Base-by-base conservation (phyloP, 2,888 invertebrate genomes). In the Actias luna region DNA sequence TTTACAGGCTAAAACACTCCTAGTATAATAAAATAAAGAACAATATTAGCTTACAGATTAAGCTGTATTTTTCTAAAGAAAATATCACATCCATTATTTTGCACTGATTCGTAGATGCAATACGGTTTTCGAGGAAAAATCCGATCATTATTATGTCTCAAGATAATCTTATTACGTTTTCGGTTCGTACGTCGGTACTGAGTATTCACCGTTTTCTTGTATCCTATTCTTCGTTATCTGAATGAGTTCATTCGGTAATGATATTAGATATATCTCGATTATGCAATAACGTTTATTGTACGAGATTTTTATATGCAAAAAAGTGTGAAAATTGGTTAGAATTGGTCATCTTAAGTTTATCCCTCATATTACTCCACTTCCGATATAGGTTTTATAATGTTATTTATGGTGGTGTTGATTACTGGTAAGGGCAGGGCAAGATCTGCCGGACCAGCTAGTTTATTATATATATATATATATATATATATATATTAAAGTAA, bases 101-200 rank as follows among this genome's bases (percentile, higher is more conserved):
- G 10, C 10, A 46, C n/a, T 55, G n/a, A 25, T 5, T 61, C 52
- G 42, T 69, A 67, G 52, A 14, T 57, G n/a, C 58, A 18, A 58
- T 67, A 65, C 39, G 63, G n/a, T 66, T 64, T 58, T 57, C 71
- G 33, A 69, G 77, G 82, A 84, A 84, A 84, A 85, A 84, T 83
- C 80, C 74, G 77, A 77, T 81, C 78, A 79, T 85, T 83, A 87
- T 84, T 82, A 79, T 79, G 78, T 80, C 83, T 76, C 71, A 69
- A 77, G 76, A 79, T 85, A 84, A 85, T 85, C 83, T 75, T 70
- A 79, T 84, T 83, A 82, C 79, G 29, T 55, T 29, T 29, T 29
- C 55, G 14, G 4, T 27, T n/a, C n/a, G 12, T 29, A 29, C n/a
- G 5, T 27, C 55, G 55, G n/a, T n/a, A n/a, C n/a, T n/a, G n/a